Evolutionary conservation across 2,113 vertebrate genomes (phyloP), one percentile per base, ranked within the genome.

Genomic region (Leucoraja erinaceus): DNA sequence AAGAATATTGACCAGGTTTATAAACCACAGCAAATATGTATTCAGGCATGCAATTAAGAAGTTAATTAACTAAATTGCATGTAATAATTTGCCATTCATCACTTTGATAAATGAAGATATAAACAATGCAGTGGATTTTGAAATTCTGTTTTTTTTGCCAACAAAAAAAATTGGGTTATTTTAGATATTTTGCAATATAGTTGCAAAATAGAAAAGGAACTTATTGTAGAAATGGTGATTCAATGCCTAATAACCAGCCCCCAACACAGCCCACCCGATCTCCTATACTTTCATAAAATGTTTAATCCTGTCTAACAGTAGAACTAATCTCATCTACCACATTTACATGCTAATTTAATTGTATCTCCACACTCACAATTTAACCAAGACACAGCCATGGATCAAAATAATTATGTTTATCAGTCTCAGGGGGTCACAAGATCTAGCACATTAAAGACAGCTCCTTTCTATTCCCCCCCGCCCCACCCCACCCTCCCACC

Each of bases 271-370:
- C 90, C 18, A n/a, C 68, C 33, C 70, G 31, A 38, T 12, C 66
- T 54, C 70, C 38, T 25, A 9, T 38, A 91, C 25, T 91, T 72
- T 14, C 38, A 28, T 33, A 14, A 91, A 47, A 68, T 91, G 20
- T 38, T 25, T 54, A 72, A 28, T 91, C 68, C 22, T 72, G 68
- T 54, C 47, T 91, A 72, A 54, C 66, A 91, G 68, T 18, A 22
- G 66, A 4, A 14, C 20, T 72, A 20, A 72, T 72, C 66, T 90
- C 61, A 90, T 90, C 63, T 20, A 38, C 66, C 66, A 91, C 20
- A 72, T 91, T 91, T 70, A 54, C 90, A 91, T 91, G 38, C 33
- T 47, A 54, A 91, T 74, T 74, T 72, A 72, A 91, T 91, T 54
- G 72, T 47, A 74, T 72, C 72, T 70, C 90, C 90, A 91, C 8